A percentile compares a stretch with the other conserved stretches of the same genome.
Evolutionary conservation across 2,888 invertebrate genomes (phyloP).

Genomic region (Netelia virgata): DNA sequence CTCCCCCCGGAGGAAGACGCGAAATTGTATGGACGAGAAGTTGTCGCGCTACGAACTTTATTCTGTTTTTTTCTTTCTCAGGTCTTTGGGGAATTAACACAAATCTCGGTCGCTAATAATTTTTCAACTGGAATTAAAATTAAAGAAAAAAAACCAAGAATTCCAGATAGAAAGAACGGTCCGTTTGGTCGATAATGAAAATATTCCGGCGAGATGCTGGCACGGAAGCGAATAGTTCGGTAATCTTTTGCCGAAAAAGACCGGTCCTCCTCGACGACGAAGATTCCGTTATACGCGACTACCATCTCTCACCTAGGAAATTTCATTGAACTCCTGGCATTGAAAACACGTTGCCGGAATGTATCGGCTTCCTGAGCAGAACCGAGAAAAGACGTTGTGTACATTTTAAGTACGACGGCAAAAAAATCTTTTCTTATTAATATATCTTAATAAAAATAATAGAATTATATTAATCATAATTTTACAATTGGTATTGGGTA

Average conservation of each 20-base stretch:
- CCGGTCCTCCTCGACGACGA: background rate
- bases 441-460: too few species aligned
- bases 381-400: background rate
- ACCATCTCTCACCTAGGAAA: background rate
- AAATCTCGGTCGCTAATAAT: background rate
- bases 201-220: background rate
- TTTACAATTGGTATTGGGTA: too few species aligned
- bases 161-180: background rate
- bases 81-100: background rate
- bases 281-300: slow-evolving; percentile 6
- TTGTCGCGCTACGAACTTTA: background rate
- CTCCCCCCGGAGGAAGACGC: background rate
- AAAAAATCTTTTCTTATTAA: background rate
- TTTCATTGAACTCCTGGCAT: background rate
- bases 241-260: background rate
- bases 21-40: too few species aligned
- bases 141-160: too few species aligned
- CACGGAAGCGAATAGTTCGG: slow-evolving; percentile 11
- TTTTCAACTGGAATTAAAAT: slow-evolving; percentile 4
- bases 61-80: background rate
- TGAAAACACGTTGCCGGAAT: background rate
- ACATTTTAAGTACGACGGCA: background rate
- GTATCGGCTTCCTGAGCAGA: background rate
- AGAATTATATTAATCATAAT: too few species aligned
- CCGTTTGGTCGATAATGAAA: slow-evolving; percentile 4